Evolutionary conservation across 2,888 invertebrate species (phyloP), one percentile per base, ranked within the genome.

Genomic region (Taenaris catops): DNA sequence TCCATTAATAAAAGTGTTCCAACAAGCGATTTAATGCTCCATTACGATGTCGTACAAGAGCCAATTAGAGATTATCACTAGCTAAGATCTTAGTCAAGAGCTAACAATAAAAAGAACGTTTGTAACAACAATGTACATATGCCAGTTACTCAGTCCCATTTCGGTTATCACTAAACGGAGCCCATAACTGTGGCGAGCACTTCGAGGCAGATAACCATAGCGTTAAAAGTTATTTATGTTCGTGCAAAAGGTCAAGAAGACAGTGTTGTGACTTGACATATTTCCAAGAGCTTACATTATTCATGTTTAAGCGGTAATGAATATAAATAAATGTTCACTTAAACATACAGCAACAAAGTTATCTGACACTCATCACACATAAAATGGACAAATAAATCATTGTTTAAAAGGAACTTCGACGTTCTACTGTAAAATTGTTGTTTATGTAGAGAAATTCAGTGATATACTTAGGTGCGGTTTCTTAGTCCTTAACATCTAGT

Each of bases 261-360:
- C 34, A 25, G 23, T 34, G 32, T 31, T 38, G 31, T 21, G 29
- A 21, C 31, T 20, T 38, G 41, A 38, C 41, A 38, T 27, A 44
- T 32, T 25, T 41, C 34, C 37, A 31, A 18, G 43, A 44, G 39
- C 35, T 24, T 38, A 48, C 53, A 58, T 58, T 52, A 60, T 46
- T 55, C 55, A 56, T 47, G 48, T 52, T 52, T 49, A 49, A 58
- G 53, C 50, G 51, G 51, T 53, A 55, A 57, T 57, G 52, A 51
- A 46, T 44, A 42, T 31, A 43, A 48, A 50, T 54, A 55, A 51
- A 45, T 47, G 41, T 25, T 48, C 46, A 49, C 44, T 53, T 45
- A 46, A 50, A 41, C 38, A 40, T 33, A 38, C 39, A 32, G 42
- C 27, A 29, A 41, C 34, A 37, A 32, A 35, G 36, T 44, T 27